Percentiles rank a stretch among this genome's conserved stretches.
These are phyloP conservation scores for Plutella xylostella DNA, from an alignment of 2,888 invertebrate genomes.

Conservation along the genomic window DNA sequence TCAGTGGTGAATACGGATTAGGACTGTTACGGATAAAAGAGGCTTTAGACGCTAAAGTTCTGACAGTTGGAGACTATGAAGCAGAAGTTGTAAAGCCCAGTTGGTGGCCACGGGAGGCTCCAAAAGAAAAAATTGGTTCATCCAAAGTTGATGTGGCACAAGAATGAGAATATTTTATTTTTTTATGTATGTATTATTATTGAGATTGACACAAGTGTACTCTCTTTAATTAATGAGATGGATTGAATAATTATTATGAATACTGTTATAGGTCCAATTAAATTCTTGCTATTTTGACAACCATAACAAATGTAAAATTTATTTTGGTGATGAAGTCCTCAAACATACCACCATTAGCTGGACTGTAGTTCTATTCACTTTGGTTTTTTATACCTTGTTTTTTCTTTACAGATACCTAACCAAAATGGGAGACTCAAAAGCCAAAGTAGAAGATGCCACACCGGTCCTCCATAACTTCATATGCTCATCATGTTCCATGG, in stretches of 20 bases:
- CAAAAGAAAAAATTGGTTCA: conserved; percentile 63
- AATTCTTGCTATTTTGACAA: too few relatives aligned
- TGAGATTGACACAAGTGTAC: too few relatives aligned
- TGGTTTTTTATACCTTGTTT: not conserved
- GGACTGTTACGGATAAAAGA: conserved; percentile 81
- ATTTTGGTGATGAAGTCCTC: too few relatives aligned
- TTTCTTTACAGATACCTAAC: not conserved
- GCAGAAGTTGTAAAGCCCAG: conserved; percentile 73
- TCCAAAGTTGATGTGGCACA: not conserved
- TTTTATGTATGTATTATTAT: not conserved
- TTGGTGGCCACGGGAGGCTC: conserved; percentile 87
- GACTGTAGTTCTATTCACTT: not conserved
- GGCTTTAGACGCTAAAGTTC: conserved; percentile 67
- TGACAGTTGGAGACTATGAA: conserved; percentile 68
- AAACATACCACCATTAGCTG: too few relatives aligned
- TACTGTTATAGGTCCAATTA: not conserved
- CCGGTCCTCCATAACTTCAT: conserved; percentile 55
- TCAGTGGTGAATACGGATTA: conserved; percentile 71
- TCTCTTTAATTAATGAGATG: too few relatives aligned
- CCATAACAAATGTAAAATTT: too few relatives aligned
- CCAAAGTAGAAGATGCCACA: not conserved
- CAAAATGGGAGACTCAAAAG: not conserved
- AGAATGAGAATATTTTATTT: not conserved
- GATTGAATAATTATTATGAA: not conserved
- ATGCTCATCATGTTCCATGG: conserved; percentile 75